Evolutionary conservation across 2,797 vertebrate species (phyloP).

Genomic region (Syndactyla subalaris): DNA sequence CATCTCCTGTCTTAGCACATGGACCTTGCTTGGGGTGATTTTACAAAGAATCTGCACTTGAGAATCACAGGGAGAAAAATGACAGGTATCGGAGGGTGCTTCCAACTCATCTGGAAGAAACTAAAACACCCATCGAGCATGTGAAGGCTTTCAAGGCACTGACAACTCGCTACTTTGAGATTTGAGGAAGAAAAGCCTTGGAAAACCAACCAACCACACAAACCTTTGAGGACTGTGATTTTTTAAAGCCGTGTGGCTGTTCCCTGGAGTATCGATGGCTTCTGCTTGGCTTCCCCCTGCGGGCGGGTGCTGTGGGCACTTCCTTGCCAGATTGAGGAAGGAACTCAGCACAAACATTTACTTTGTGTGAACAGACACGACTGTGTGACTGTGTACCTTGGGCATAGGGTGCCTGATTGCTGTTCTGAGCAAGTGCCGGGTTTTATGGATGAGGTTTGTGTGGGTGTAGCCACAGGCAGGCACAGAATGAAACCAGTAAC

Average conservation of each 20-base stretch:
- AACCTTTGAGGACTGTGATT: neutral
- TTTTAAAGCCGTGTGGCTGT: neutral
- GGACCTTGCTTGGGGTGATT: neutral
- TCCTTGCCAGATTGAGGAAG: neutral
- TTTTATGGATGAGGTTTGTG: neutral
- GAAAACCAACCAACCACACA: neutral
- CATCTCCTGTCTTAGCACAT: neutral
- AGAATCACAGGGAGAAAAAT: neutral
- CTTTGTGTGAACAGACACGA: neutral
- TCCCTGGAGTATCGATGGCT: neutral
- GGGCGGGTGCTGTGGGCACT: fast-evolving
- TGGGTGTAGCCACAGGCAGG: neutral
- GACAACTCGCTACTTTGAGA: neutral
- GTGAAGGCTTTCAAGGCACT: neutral
- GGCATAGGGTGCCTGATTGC: neutral
- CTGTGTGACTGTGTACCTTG: neutral
- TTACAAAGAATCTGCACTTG: neutral
- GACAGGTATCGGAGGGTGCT: fast-evolving
- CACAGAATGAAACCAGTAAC: neutral
- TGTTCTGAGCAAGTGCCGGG: neutral
- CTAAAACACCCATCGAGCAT: neutral
- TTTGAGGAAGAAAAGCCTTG: neutral
- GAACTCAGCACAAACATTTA: neutral
- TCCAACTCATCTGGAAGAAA: neutral
- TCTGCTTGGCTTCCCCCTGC: neutral